Base-by-base conservation (phyloP, 2,888 invertebrate species). In the Melipona beecheii region DNA sequence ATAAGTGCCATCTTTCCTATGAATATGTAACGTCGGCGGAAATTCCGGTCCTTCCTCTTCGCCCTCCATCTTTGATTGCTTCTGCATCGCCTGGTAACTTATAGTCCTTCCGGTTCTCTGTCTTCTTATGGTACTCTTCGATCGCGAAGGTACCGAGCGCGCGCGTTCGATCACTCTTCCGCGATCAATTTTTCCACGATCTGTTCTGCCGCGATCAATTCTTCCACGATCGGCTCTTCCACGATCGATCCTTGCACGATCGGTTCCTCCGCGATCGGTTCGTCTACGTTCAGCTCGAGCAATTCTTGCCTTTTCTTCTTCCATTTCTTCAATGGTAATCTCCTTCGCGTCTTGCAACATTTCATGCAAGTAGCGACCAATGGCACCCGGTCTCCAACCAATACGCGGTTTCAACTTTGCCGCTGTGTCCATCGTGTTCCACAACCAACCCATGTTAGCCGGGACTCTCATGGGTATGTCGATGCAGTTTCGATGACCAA, bases 371-470 rank as follows among this genome's bases (percentile, higher is more conserved):
- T 71, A 78, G 4, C 73, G 86, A 0, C 78, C 81, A 66, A 94
- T 93, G 11, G 94, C 93, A 52, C 94, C 94, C 0, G 94, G 94
- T 49, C 87, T 93, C 94, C 94, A 94, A 5, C 94, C 94, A 19
- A 86, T 75, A 1, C 93, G 91, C 4, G 91, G 92, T 62, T 92
- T 93, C 58, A 92, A 52, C 50, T 86, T 89, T 0, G 90, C 90
- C 0, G 84, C 49, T 15, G 82, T 87, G 49, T 81, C 49, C 21
- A 83, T 76, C 21, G 87, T 78, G 66, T 92, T 93, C 94, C 94
- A 94, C 62, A 93, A 75, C 94, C 94, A 94, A 15, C 94, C 94
- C 94, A 94, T 94, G 69, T 93, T 92, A 0, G 92, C 89, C 0
- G 94, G 94, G 0, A 94, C 92, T 52, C 92, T 88, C n/a, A 87